phyloP scores from a whole-genome alignment of 92 coral and sea anemone species.

The Montipora capitata region DNA sequence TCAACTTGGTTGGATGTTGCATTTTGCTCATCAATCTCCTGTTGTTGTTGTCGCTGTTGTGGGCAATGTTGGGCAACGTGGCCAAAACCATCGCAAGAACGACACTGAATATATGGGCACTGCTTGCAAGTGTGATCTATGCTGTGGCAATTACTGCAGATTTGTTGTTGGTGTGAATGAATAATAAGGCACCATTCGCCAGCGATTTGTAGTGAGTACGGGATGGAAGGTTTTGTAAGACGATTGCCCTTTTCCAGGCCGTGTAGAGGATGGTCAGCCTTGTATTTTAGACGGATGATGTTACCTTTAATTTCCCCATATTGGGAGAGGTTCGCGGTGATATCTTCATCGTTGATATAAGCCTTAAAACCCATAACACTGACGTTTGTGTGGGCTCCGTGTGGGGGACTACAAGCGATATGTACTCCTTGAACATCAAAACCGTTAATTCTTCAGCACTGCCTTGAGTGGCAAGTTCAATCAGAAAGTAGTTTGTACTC shows the following conservation, averaged over 20 bases:
- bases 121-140: not conserved
- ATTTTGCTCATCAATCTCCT: no score
- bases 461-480: not conserved
- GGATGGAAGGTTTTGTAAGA: not conserved
- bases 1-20: no score
- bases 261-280: constrained; percentile 46
- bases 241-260: constrained; percentile 57
- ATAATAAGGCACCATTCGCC: constrained; percentile 8
- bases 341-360: constrained; percentile 5
- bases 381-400: constrained; percentile 8
- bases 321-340: not conserved
- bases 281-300: constrained; percentile 42
- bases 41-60: no score
- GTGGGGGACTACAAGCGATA: not conserved
- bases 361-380: constrained; percentile 33
- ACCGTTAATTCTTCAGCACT: not conserved
- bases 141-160: constrained; percentile 6
- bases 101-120: constrained; percentile 5
- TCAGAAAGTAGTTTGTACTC: no score
- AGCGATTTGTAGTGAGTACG: constrained; percentile 10
- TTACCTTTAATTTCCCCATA: constrained; percentile 35
- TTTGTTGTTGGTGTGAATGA: constrained; percentile 22
- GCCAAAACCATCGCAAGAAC: not conserved
- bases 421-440: not conserved
- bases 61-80: constrained; percentile 2